These are phyloP conservation scores for Zoanthus solanderi DNA, from an alignment of 92 coral and sea anemone species.

Conservation along the genomic window DNA sequence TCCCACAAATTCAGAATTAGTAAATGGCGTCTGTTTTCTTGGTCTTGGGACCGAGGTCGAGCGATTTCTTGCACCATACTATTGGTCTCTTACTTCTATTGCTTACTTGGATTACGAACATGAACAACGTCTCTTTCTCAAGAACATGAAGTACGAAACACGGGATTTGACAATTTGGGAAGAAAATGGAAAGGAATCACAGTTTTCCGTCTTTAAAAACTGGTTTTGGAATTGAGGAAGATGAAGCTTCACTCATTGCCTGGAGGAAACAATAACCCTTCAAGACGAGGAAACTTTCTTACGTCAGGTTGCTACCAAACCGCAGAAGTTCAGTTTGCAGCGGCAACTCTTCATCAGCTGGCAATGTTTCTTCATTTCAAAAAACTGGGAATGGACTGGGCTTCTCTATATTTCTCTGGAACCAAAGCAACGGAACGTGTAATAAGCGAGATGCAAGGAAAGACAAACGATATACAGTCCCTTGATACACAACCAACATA, in stretches of 20 bases:
- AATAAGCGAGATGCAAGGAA: constrained; percentile 63
- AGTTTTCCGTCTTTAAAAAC: constrained; percentile 55
- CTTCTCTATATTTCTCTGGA: constrained; percentile 62
- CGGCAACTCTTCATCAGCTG: constrained; percentile 72
- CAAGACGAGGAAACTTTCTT: constrained; percentile 40
- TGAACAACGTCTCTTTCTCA: constrained; percentile 60
- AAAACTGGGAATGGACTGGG: constrained; percentile 47
- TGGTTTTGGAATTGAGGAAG: constrained; percentile 20
- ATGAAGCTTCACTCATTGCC: constrained; percentile 51
- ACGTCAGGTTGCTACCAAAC: constrained; percentile 55
- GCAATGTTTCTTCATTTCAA: constrained; percentile 69
- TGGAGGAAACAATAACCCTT: constrained; percentile 47
- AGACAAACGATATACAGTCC: constrained; percentile 64
- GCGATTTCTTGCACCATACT: constrained; percentile 56
- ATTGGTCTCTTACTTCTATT: constrained; percentile 62
- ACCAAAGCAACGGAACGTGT: constrained; percentile 63
- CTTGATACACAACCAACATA: constrained; percentile 67
- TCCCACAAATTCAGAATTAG: constrained; percentile 41
- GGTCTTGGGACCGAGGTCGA: constrained; percentile 62
- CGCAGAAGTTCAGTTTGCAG: constrained; percentile 63
- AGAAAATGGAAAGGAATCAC: constrained; percentile 38
- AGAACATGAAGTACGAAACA: constrained; percentile 56
- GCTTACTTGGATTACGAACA: constrained; percentile 65
- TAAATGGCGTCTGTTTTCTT: constrained; percentile 34
- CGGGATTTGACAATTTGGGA: constrained; percentile 60